Evolutionary conservation across 2,797 vertebrate species (phyloP), one percentile per base, ranked within the genome.

Genomic region (Meriones psammophilus): DNA sequence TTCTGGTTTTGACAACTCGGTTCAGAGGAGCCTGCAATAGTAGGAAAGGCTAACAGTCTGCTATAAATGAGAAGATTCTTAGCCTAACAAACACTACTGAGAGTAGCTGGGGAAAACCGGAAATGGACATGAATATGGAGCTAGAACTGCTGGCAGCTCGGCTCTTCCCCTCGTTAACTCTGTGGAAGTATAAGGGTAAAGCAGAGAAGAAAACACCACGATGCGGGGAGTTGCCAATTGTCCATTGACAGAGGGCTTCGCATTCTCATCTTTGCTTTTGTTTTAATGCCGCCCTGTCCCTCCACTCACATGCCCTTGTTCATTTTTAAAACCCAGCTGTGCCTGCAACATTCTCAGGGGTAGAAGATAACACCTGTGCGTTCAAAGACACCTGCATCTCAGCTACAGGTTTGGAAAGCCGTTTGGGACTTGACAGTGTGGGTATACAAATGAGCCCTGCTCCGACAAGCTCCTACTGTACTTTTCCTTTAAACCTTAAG

Each of bases 401-500:
- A 93, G 80, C 87, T 90, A 74, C 85, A 88, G 60, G 20, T 62
- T 94, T 97, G 54, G 8, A 80, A 94, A 94, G 86, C n/a, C 69
- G 86, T 73, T 76, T 68, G 64, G 36, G 73, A 87, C 92, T 86
- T 85, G 83, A 22, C 60, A 28, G 12, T 20, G 54, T 88, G 50
- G 1, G 14, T 36, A 28, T 79, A 90, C 84, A 66, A 88, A 3
- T 26, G 24, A 93, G 22, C 50, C 80, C 89, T 93, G 30, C 96
- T 92, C 80, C 86, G 77, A 96, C 97, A 96, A 96, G 81, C 85
- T 80, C 86, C 84, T 46, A 46, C 81, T 84, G 0, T 83, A 91
- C 78, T 92, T 95, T 94, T 84, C 46, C 87, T 83, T 95, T 89
- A 96, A 95, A 96, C 86, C 62, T 95, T 93, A 97, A 91, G 85